Base-by-base conservation (phyloP, 2,113 vertebrate species). In the Stictonetta naevosa region DNA sequence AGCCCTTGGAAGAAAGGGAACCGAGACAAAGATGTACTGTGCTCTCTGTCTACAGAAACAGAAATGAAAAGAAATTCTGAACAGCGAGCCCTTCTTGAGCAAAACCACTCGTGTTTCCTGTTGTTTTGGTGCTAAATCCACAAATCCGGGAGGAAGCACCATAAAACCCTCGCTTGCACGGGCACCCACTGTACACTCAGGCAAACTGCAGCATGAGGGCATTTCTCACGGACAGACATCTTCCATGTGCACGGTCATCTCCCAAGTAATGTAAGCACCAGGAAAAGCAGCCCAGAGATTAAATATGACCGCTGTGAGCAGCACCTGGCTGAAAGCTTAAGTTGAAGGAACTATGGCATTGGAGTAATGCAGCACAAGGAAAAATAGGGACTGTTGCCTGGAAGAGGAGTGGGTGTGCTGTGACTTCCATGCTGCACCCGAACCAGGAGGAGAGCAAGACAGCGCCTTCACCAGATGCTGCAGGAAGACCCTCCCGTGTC, bases 121-220 rank as follows among this genome's bases (percentile, higher is more conserved):
- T 25, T 63, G 25, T 15, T 73, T 44, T 31, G 50, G 21, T 40
- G 20, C 23, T 78, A 83, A 78, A 38, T 55, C 36, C 31, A 26
- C 33, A 80, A 81, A 82, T 60, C 16, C 22, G 74, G 40, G 44
- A 74, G 16, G 17, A 82, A 92, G 63, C 8, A 7, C 25, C 2
- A 1, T 4, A 69, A 83, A 86, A 8, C 3, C 2, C 21, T 56
- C 28, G 68, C n/a, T 6, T 10, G 13, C 19, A 31, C 16, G 18
- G 42, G 14, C 25, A 0, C 21, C 28, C 3, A 7, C 19, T 21
- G 8, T 2, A 0, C 26, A 26, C 53, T 60, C n/a, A 21, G 53
- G n/a, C 29, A 48, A 26, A 9, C 20, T 26, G 34, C 17, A 50
- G 56, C 56, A 28, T 1, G 23, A 44, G 50, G 33, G 19, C 67